Conservation (phyloP, 1,140 invertebrate genomes). For the Mactra quadrangularis region DNA sequence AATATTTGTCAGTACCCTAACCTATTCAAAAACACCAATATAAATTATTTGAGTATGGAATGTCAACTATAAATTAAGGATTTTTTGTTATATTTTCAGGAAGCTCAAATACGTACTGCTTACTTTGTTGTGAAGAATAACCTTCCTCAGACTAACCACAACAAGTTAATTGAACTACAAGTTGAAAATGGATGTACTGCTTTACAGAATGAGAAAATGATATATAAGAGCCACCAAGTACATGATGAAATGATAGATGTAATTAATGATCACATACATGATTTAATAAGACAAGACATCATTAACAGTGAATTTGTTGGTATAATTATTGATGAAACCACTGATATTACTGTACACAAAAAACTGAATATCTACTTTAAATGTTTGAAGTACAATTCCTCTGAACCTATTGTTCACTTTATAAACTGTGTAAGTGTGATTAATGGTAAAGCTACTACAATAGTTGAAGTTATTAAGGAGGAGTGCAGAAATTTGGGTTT, state of each 20-base stretch:
- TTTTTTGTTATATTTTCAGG: neutral
- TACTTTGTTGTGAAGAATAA: neutral
- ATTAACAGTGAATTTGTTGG: slow-evolving; percentile 39
- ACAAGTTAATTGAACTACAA: neutral
- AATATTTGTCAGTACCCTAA: neutral
- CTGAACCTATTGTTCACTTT: slow-evolving; percentile 41
- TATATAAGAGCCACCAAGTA: neutral
- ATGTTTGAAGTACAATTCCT: slow-evolving; percentile 20
- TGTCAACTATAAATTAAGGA: too few relatives aligned
- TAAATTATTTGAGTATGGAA: neutral
- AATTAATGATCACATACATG: slow-evolving; percentile 9
- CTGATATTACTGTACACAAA: slow-evolving; percentile 37
- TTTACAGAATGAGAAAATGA: neutral
- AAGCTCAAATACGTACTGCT: neutral
- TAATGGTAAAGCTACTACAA: slow-evolving; percentile 27
- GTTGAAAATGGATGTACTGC: neutral
- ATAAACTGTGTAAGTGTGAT: slow-evolving; percentile 35
- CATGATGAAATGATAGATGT: slow-evolving; percentile 18
- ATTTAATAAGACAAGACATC: neutral
- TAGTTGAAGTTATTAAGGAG: neutral
- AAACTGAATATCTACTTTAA: slow-evolving; percentile 46
- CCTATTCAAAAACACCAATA: too few relatives aligned
- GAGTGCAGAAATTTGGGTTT: slow-evolving; percentile 16
- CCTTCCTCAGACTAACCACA: neutral
- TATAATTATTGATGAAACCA: slow-evolving; percentile 41